These are phyloP conservation scores for Centropus bengalensis DNA, from an alignment of 2,113 vertebrate genomes.

Conservation along the genomic window DNA sequence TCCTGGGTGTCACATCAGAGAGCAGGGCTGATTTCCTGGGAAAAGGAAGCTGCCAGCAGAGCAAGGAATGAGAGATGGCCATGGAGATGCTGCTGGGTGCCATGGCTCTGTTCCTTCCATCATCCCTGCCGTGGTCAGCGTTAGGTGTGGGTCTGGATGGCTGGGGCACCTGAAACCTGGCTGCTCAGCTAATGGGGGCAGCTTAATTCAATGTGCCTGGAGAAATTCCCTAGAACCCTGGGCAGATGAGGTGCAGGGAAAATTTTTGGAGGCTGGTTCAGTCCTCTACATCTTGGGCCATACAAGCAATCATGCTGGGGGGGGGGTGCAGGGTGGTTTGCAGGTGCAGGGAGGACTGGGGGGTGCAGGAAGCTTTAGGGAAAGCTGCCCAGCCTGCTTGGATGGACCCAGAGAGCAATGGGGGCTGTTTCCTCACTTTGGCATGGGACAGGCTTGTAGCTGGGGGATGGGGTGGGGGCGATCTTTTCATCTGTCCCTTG, in stretches of 20 bases:
- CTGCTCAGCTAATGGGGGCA: background rate
- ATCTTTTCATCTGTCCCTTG: background rate
- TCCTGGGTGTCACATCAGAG: background rate
- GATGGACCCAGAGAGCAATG: background rate
- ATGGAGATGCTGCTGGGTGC: background rate
- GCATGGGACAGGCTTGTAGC: background rate
- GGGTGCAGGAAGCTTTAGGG: background rate
- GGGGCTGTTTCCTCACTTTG: background rate
- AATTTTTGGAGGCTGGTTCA: background rate
- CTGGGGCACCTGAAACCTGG: background rate
- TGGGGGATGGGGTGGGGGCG: background rate
- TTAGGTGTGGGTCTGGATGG: background rate
- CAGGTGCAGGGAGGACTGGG: background rate
- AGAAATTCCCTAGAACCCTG: background rate
- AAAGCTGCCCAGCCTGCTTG: background rate
- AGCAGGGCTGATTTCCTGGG: slow-evolving; percentile 16
- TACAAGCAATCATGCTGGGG: fast-evolving
- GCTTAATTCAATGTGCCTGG: background rate
- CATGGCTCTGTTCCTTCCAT: background rate
- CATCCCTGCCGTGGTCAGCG: fast-evolving
- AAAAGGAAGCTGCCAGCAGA: background rate
- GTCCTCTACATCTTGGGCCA: background rate
- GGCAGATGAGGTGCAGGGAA: background rate
- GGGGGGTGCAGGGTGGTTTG: background rate
- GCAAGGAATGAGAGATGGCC: background rate